Evolutionary conservation across 2,113 vertebrate species (phyloP).

Genomic region (Pseudorhombus dupliciocellatus): DNA sequence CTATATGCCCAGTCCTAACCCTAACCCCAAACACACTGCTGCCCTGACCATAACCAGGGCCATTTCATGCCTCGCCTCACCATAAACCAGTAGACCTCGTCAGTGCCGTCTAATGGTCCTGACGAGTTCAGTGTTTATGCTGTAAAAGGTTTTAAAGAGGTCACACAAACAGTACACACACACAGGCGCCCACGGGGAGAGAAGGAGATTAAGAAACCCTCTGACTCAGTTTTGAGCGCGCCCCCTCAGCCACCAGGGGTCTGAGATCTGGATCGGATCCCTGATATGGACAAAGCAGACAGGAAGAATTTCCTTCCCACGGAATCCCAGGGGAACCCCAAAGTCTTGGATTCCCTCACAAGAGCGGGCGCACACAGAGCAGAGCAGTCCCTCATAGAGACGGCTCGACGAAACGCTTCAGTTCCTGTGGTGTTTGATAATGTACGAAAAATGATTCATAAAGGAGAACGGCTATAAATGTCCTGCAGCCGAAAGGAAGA

Average conservation of each 20-base stretch:
- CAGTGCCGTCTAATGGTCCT: too few species aligned
- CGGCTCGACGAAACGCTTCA: background rate
- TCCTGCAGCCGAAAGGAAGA: background rate
- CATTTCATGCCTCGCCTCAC: too few species aligned
- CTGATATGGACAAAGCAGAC: constrained; percentile 68
- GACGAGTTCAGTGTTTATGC: too few species aligned
- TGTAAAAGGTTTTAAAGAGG: too few species aligned
- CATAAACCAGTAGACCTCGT: too few species aligned
- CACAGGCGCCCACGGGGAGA: background rate
- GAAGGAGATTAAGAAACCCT: constrained; percentile 37
- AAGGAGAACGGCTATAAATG: background rate
- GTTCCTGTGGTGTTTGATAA: background rate
- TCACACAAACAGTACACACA: background rate
- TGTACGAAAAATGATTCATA: background rate
- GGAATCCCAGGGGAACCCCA: constrained; percentile 44
- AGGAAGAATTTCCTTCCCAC: constrained; percentile 65
- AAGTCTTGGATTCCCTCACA: constrained; percentile 20
- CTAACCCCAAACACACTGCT: too few species aligned
- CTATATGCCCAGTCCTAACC: too few species aligned
- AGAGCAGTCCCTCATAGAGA: constrained; percentile 4
- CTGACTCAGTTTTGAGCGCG: constrained; percentile 68
- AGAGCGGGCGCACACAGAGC: background rate
- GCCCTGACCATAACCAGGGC: too few species aligned
- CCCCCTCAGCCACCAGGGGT: constrained; percentile 53
- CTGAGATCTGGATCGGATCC: constrained; percentile 60